phyloP scores from a whole-genome alignment of 2,888 invertebrate genomes.

The Platerodrilus igneus region DNA sequence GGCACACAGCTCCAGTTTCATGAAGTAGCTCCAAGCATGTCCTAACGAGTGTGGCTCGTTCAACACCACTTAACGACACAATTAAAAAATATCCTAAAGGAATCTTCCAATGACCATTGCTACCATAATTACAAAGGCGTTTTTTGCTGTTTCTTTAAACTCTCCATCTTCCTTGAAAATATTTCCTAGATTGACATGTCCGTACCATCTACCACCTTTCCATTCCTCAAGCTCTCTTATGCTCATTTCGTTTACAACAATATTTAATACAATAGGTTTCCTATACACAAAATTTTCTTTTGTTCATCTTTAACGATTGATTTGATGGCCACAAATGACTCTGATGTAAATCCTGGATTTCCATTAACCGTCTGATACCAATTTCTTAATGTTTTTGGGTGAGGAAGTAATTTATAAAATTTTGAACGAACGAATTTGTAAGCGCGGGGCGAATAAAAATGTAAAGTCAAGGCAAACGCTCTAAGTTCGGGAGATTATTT shows the following conservation, averaged over 20 bases:
- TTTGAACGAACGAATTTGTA: background rate
- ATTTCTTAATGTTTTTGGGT: background rate
- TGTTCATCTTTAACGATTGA: background rate
- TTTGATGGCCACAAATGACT: background rate
- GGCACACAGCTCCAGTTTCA: conserved; percentile 26
- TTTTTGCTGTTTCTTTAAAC: too few species aligned
- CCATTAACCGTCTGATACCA: background rate
- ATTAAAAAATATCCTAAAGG: conserved; percentile 35
- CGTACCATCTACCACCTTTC: background rate
- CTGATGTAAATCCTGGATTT: background rate
- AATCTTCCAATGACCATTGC: conserved; percentile 32
- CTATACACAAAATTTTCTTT: too few species aligned
- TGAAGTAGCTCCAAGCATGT: conserved; percentile 25
- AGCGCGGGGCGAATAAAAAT: background rate
- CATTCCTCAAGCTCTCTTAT: background rate
- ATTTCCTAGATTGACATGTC: background rate
- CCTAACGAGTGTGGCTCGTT: conserved; percentile 28
- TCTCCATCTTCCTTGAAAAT: too few species aligned
- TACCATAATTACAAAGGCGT: conserved; percentile 33
- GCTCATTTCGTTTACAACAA: background rate
- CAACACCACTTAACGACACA: conserved; percentile 27
- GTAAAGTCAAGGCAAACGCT: background rate
- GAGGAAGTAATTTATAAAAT: background rate
- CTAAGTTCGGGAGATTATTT: too few species aligned
- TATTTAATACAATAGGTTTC: background rate